Percentiles rank a stretch among this genome's conserved stretches.
These are phyloP conservation scores for Hylaeus anthracinus DNA, from an alignment of 1,140 invertebrate genomes.

Conservation along the genomic window DNA sequence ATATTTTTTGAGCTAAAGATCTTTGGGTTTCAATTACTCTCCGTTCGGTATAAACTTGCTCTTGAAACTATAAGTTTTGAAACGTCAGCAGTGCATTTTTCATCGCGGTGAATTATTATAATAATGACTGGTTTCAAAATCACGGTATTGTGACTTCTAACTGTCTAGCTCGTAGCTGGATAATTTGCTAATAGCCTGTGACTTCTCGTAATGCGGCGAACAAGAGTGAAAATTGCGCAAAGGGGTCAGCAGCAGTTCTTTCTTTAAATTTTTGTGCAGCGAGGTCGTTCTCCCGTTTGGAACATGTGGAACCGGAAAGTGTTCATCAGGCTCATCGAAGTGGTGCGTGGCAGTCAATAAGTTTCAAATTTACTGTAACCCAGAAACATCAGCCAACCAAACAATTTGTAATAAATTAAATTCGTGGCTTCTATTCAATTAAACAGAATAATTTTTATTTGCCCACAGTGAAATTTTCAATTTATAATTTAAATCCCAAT, in stretches of 20 bases:
- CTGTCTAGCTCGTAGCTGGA: background rate
- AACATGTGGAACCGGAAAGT: conserved; percentile 80
- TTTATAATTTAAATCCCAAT: too few relatives aligned
- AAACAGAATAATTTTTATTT: too few relatives aligned
- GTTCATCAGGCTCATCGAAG: conserved; percentile 80
- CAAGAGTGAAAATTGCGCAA: conserved; percentile 41
- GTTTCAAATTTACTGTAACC: too few relatives aligned
- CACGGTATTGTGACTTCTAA: background rate
- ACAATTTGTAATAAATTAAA: too few relatives aligned
- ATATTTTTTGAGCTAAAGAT: too few relatives aligned
- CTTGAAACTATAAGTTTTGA: background rate
- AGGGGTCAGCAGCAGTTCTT: background rate
- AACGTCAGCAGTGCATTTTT: background rate
- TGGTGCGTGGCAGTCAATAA: conserved; percentile 75
- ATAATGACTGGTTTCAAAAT: conserved; percentile 11
- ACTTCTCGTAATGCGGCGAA: conserved; percentile 46
- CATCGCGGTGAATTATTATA: background rate
- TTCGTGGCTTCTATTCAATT: too few relatives aligned
- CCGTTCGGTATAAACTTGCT: too few relatives aligned
- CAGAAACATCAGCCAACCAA: too few relatives aligned
- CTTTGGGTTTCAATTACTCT: too few relatives aligned
- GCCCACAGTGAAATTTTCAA: too few relatives aligned
- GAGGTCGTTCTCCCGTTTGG: background rate
- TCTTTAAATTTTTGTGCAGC: conserved; percentile 37
- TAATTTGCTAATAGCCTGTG: conserved; percentile 41